phyloP scores from a whole-genome alignment of 2,888 invertebrate species.

The Lymantria monacha region DNA sequence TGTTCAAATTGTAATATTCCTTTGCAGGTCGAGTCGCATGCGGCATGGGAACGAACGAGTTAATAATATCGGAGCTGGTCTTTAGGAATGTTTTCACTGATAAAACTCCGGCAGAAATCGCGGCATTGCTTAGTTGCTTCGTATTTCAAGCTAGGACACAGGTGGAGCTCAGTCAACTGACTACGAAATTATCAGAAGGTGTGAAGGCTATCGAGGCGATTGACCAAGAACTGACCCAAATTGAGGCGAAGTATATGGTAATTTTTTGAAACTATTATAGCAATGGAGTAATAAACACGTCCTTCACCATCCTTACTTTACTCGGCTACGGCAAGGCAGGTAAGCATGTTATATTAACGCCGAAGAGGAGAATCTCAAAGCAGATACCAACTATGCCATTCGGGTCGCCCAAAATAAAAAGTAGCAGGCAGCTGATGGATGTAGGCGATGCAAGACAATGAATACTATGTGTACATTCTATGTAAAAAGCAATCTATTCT shows the following conservation, averaged over 20 bases:
- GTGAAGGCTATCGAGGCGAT: slow-evolving; percentile 87
- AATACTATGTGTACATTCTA: too few relatives aligned
- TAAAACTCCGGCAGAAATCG: slow-evolving; percentile 94
- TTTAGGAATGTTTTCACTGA: slow-evolving; percentile 94
- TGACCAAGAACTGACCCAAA: slow-evolving; percentile 84
- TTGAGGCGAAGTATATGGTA: slow-evolving; percentile 85
- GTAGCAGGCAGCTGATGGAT: too few relatives aligned
- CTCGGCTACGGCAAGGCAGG: not conserved
- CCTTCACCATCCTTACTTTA: not conserved
- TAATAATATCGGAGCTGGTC: slow-evolving; percentile 96
- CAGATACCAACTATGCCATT: too few relatives aligned
- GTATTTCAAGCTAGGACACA: slow-evolving; percentile 94
- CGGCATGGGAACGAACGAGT: slow-evolving; percentile 86
- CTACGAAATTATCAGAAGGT: slow-evolving; percentile 83
- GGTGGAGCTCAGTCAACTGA: slow-evolving; percentile 78
- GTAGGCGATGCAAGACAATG: too few relatives aligned
- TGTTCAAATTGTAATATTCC: not conserved
- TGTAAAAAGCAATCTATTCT: too few relatives aligned
- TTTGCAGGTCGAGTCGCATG: slow-evolving; percentile 66
- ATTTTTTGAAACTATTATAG: slow-evolving; percentile 11
- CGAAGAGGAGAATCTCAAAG: too few relatives aligned
- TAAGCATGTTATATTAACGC: too few relatives aligned
- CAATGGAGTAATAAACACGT: not conserved
- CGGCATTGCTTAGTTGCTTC: slow-evolving; percentile 94
- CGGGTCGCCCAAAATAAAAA: too few relatives aligned